Evolutionary conservation across 2,888 invertebrate genomes (phyloP).

Genomic region (Eristalis intricaria): DNA sequence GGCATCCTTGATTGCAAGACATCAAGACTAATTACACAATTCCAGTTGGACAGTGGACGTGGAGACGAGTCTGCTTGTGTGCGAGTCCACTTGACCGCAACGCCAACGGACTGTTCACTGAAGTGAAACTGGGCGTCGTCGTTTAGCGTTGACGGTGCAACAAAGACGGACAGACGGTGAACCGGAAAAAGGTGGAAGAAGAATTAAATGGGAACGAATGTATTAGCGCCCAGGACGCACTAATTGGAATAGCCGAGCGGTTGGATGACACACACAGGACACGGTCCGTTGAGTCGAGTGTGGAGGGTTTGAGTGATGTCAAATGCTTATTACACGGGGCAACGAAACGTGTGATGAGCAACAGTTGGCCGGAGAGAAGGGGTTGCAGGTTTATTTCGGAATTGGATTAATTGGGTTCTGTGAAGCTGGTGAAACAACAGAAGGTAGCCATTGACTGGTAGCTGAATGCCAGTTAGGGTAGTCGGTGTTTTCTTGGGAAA

Average conservation of each 20-base stretch:
- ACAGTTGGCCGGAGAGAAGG: background rate
- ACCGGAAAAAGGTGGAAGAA: constrained; percentile 58
- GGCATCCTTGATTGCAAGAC: constrained; percentile 66
- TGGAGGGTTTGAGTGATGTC: background rate
- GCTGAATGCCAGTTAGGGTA: background rate
- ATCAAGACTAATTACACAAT: constrained; percentile 64
- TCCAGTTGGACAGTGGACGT: constrained; percentile 22
- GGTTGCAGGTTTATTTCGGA: background rate
- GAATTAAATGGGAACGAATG: constrained; percentile 57
- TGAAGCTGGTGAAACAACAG: background rate
- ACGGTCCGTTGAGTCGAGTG: constrained; percentile 48
- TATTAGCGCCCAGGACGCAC: constrained; percentile 68
- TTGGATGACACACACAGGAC: constrained; percentile 28
- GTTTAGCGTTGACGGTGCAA: constrained; percentile 41
- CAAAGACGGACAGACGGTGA: constrained; percentile 24
- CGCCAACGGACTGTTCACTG: constrained; percentile 48
- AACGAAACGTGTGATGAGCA: background rate
- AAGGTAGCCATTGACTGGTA: background rate
- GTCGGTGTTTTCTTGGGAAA: background rate
- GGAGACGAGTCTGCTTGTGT: background rate
- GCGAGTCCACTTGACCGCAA: constrained; percentile 50
- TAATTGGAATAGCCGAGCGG: constrained; percentile 58
- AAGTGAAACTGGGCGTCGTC: constrained; percentile 63
- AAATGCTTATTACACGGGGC: background rate
- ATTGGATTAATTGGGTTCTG: background rate